Base-by-base conservation (phyloP, 2,888 invertebrate genomes). In the Papilio demoleus region DNA sequence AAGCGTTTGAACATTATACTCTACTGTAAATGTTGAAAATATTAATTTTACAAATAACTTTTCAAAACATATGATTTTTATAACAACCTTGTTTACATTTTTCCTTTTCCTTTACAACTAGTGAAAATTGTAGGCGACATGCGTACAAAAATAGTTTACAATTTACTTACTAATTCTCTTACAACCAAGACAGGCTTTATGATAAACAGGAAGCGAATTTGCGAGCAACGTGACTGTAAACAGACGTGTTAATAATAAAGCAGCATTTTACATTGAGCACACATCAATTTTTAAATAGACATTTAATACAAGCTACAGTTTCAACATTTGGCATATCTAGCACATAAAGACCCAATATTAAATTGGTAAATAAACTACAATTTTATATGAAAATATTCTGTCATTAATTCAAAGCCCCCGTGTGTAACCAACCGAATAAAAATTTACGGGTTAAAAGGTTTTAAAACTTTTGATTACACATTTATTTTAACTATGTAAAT, bases 271-370 rank as follows among this genome's bases (percentile, higher is more conserved):
- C 1, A 56, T n/a, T 56, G 31, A 17, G 53, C 53, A 56, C n/a
- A 31, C 42, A 45, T 9, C 22, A 12, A 14, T 27, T 53, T 56
- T 17, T 31, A 53, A 1, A 31, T 11, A 31, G 27, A 31, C 31
- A 14, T 27, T 45, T 65, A 65, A 66, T 68, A 69, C 62, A 71
- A 50, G 34, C 45, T 78, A 27, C 8, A 40, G 64, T 74, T 78
- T 77, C 81, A 73, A 80, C 79, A 84, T 87, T 88, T 88, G 87
- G 88, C 86, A 86, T 86, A 83, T 81, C 87, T 88, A 88, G 88
- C 88, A 87, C 86, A 86, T 84, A 81, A 68, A 67, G 73, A 72
- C 73, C 76, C 77, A 74, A 70, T 67, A 58, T 56, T 22, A 47
- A 4, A 47, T 47, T 22, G 56, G 70, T 45, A 45, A 42, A 47